phyloP scores from a whole-genome alignment of 2,797 vertebrate genomes.

The Eulemur albifrons region DNA sequence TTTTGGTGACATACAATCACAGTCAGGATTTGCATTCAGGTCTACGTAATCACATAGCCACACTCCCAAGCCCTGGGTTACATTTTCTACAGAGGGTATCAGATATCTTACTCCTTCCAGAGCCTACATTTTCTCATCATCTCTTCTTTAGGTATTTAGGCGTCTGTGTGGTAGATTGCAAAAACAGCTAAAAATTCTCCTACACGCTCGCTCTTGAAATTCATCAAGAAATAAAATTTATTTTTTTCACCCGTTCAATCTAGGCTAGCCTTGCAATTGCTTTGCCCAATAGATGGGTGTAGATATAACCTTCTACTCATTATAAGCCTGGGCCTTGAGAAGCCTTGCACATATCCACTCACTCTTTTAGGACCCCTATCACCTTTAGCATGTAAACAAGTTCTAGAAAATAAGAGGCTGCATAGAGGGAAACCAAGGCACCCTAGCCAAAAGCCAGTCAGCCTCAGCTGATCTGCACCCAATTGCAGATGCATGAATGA shows the following conservation, averaged over 20 bases:
- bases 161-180: background rate
- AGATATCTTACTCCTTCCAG: background rate
- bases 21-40: constrained; percentile 25
- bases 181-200: constrained; percentile 9
- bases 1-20: background rate
- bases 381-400: background rate
- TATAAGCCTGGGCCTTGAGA: background rate
- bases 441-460: background rate
- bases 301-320: background rate
- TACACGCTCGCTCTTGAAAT: constrained; percentile 28
- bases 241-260: constrained; percentile 10
- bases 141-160: constrained; percentile 17
- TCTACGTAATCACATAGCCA: background rate
- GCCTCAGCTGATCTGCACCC: background rate
- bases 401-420: background rate
- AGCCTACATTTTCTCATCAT: background rate
- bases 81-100: background rate
- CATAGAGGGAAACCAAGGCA: background rate
- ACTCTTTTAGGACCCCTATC: background rate
- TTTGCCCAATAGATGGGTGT: background rate
- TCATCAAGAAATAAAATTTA: background rate
- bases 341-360: background rate
- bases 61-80: background rate
- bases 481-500: background rate
- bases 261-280: background rate